Conservation (phyloP, 2,888 invertebrate genomes). For the Mimas tiliae region DNA sequence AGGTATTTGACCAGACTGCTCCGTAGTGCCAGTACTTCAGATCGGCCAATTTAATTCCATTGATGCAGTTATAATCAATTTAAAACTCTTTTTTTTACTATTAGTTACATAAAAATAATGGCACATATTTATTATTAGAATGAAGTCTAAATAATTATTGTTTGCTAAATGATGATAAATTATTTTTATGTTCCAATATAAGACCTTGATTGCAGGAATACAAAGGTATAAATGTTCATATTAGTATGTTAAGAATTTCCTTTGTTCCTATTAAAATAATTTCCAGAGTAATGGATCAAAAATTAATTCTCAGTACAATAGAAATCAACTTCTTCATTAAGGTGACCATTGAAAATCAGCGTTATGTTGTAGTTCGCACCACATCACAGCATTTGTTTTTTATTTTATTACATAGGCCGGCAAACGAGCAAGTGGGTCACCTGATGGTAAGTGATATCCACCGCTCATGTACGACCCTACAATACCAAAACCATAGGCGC, state of each 20-base stretch:
- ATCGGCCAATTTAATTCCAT: conserved; percentile 1
- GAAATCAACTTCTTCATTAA: not conserved
- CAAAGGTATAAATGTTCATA: not conserved
- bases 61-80: not conserved
- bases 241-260: conserved; percentile 5
- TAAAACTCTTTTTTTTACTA: not conserved
- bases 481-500: no score
- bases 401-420: no score
- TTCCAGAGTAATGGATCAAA: not conserved
- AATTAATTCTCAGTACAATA: no score
- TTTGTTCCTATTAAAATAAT: not conserved
- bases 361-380: no score
- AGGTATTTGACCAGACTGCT: not conserved
- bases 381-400: no score
- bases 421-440: no score
- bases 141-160: not conserved
- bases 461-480: no score
- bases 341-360: no score
- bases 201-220: not conserved
- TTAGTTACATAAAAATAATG: not conserved
- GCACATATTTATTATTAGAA: not conserved
- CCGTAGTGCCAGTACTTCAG: not conserved
- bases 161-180: not conserved
- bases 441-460: no score
- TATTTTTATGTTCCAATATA: not conserved